Percentiles rank a stretch among this genome's conserved stretches.
Conservation (phyloP, 1,140 invertebrate genomes). For the Drosophila ohnishii region DNA sequence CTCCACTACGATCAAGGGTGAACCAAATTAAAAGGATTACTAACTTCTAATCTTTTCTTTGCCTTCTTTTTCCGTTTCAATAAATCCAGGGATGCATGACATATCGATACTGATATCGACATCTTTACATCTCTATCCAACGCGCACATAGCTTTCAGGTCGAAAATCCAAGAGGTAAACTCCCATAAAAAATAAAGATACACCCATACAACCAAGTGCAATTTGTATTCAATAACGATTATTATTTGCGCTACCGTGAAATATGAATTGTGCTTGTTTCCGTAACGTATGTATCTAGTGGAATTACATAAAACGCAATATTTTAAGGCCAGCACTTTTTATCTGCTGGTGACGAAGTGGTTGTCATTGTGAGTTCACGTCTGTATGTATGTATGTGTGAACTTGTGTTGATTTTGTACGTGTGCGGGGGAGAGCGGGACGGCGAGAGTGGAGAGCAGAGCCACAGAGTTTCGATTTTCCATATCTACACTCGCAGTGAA, state of each 20-base stretch:
- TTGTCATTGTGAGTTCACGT: constrained; percentile 73
- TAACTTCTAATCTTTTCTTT: no score
- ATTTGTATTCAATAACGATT: constrained; percentile 46
- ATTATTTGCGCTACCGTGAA: constrained; percentile 34
- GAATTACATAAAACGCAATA: constrained; percentile 75
- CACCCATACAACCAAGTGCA: constrained; percentile 47
- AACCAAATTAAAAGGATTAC: no score
- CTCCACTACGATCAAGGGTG: no score
- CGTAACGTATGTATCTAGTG: constrained; percentile 59
- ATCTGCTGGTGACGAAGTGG: constrained; percentile 78
- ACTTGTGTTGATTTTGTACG: constrained; percentile 73
- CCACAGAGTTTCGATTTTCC: constrained; percentile 76
- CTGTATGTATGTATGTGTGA: constrained; percentile 53
- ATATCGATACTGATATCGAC: neutral
- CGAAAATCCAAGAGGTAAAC: constrained; percentile 49
- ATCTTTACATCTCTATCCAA: neutral
- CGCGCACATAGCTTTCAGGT: constrained; percentile 25
- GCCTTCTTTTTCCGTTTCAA: no score
- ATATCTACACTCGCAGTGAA: constrained; percentile 62
- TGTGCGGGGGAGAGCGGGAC: constrained; percentile 41
- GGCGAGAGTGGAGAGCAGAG: constrained; percentile 44
- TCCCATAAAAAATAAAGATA: constrained; percentile 58
- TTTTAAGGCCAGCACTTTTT: constrained; percentile 69
- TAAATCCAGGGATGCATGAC: no score
- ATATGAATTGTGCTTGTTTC: constrained; percentile 59